Conservation (phyloP, 2,888 invertebrate species). For the Pteria penguin region DNA sequence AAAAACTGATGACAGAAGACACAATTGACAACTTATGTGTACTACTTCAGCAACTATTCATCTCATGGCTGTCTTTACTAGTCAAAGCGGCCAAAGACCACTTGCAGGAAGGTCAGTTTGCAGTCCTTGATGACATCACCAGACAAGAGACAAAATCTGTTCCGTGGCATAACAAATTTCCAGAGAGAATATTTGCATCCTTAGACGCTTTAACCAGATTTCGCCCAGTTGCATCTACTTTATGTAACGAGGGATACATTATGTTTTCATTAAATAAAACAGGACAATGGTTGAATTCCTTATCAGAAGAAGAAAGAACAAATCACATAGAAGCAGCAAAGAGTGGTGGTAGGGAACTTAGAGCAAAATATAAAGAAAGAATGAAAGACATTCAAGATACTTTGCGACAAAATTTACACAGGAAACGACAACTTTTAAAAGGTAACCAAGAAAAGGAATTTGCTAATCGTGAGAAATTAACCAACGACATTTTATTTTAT, state of each 20-base stretch:
- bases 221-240: not conserved
- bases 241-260: conserved; percentile 40
- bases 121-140: not conserved
- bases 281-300: conserved; percentile 29
- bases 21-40: conserved; percentile 4
- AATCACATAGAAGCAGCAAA: conserved; percentile 22
- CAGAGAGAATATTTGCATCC: conserved; percentile 7
- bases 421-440: conserved; percentile 2
- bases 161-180: not conserved
- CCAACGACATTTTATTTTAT: conserved; percentile 36
- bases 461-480: conserved; percentile 28
- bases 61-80: conserved; percentile 21
- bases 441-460: conserved; percentile 28
- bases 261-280: conserved; percentile 50
- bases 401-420: conserved; percentile 17
- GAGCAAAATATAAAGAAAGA: conserved; percentile 26
- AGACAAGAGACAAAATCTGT: not conserved
- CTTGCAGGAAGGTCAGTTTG: conserved; percentile 23
- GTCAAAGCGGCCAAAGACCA: conserved; percentile 42
- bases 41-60: conserved; percentile 35
- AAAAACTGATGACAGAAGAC: conserved; percentile 27
- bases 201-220: conserved; percentile 7
- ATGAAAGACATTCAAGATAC: conserved; percentile 29
- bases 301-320: conserved; percentile 32
- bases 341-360: conserved; percentile 17